Base-by-base conservation (phyloP, 2,797 vertebrate species). In the Perodicticus potto region DNA sequence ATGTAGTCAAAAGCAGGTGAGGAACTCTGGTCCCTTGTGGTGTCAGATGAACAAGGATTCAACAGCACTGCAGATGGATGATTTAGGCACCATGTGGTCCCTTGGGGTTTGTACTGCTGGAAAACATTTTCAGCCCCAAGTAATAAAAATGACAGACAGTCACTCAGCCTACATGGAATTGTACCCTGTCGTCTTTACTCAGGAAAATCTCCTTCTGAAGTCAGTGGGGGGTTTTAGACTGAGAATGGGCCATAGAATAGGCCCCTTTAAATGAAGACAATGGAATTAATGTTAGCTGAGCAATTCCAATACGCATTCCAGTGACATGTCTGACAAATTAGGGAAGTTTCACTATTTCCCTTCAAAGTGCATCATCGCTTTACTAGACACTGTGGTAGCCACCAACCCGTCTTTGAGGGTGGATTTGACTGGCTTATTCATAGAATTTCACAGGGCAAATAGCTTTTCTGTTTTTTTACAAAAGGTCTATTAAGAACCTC, bases 141-240 rank as follows among this genome's bases (percentile, higher is more conserved):
- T 92, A 94, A 93, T 97, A 96, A 96, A 96, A 96, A 87, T 97
- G 91, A 97, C 57, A 86, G 89, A 57, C 78, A 94, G 86, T 72
- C 81, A 73, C 87, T 93, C 67, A 82, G 76, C 19, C 86, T 74
- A 37, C 14, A 10, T 22, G 77, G 95, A 92, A 94, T 96, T 96
- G 89, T 94, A 84, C 88, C 84, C 81, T 94, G 94, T 85, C 89
- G 94, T 95, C 80, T 97, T 89, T 82, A 70, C 93, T 96, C 69
- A 94, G 84, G 91, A 94, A 94, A 94, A 78, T 74, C 93, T 95
- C 94, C 43, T 78, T 87, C 89, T 92, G 84, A 97, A 95, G 61
- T 76, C 96, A 89, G 37, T 29, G 70, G 89, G 86, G 92, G 92
- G 49, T 43, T 94, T 95, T 86, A 93, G 63, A 34, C 57, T 49